Evolutionary conservation across 92 coral and sea anemone species (phyloP), one percentile per base, ranked within the genome.

Genomic region (Siderastrea siderea): DNA sequence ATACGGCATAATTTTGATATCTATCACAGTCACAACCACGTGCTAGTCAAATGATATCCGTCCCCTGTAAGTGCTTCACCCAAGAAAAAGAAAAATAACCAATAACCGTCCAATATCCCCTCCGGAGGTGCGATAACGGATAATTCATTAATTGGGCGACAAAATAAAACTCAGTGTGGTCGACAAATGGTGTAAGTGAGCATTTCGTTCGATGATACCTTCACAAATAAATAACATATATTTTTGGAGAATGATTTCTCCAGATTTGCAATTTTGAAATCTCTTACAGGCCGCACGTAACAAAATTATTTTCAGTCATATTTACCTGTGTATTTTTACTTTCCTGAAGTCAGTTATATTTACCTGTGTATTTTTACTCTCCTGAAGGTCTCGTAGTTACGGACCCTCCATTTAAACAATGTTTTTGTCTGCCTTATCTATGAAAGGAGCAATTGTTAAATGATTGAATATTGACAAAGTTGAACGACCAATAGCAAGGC

Each of bases 401-500:
- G 81, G 49, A 68, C 77, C 73, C 47, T 70, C 79, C 87, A 77
- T 84, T 86, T 78, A 38, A 92, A 85, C 94, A 83, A 94, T 94
- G 98, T 92, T 90, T 88, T 94, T 91, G 88, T 91, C 94, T 87
- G 74, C 65, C 47, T 44, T 46, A 78, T 68, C 66, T 68, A 68
- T 87, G 81, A 87, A 87, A 87, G 83, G 49, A 64, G 81, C 76
- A 89, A 83, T 91, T 91, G 94, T 85, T 94, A 86, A 92, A 94
- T 93, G 93, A 91, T 91, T 88, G 86, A 92, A 90, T 92, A 91
- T 89, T 90, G 76, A 81, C 94, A 73, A 75, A 68, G 51, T 49
- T 16, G 48, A 45, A 19, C 68, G 53, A 78, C 92, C 98, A 94
- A 95, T 93, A 77, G 77, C 54, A 76, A 84, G 54, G 66, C 50